Percentiles rank a stretch among this genome's conserved stretches.
These are phyloP conservation scores for Elymnias hypermnestra DNA, from an alignment of 1,140 invertebrate species.

Conservation along the genomic window DNA sequence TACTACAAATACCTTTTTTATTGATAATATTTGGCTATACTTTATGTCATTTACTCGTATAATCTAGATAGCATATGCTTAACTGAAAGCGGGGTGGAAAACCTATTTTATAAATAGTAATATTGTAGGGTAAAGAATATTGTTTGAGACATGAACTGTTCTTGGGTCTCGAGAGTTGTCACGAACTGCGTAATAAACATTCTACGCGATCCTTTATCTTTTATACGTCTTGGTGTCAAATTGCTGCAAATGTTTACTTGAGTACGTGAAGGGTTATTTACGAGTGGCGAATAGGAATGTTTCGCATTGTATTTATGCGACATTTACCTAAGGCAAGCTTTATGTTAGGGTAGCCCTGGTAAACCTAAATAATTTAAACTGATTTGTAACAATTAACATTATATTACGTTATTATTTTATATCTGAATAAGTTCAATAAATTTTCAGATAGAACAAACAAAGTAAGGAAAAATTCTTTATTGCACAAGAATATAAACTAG, in stretches of 20 bases:
- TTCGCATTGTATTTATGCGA: not conserved
- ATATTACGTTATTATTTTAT: too few species aligned
- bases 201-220: conserved; percentile 1
- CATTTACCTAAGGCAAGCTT: too few species aligned
- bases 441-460: too few species aligned
- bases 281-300: not conserved
- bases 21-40: not conserved
- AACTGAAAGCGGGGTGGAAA: too few species aligned
- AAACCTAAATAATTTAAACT: too few species aligned
- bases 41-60: not conserved
- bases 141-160: not conserved
- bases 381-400: too few species aligned
- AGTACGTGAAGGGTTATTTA: conserved; percentile 3
- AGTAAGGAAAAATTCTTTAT: too few species aligned
- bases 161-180: not conserved
- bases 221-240: not conserved
- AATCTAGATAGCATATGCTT: not conserved
- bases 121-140: not conserved
- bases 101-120: too few species aligned
- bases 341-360: too few species aligned
- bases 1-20: too few species aligned
- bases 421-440: too few species aligned
- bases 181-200: not conserved
- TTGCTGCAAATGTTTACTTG: not conserved
- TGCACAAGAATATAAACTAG: too few species aligned